Conservation (phyloP, 2,797 vertebrate genomes). For the Sebastiscus albofasciatus region DNA sequence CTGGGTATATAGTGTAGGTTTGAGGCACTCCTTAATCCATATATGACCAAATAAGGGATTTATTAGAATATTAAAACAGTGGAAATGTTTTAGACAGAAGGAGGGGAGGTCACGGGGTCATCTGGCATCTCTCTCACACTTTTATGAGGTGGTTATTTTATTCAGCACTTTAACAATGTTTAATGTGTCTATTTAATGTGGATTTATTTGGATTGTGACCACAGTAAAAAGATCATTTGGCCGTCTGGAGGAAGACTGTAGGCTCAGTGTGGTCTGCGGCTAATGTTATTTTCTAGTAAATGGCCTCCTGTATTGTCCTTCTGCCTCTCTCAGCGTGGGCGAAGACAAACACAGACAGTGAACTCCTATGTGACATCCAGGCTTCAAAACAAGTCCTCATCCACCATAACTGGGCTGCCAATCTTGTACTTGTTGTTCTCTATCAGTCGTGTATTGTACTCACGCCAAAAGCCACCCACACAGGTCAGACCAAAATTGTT, state of each 20-base stretch:
- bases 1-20: not conserved
- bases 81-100: not conserved
- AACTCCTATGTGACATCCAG: conserved; percentile 36
- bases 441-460: conserved; percentile 40
- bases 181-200: not conserved
- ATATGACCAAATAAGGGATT: conserved; percentile 8
- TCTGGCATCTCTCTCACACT: not conserved
- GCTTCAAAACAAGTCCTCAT: conserved; percentile 54
- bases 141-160: conserved; percentile 27
- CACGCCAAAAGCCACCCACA: conserved; percentile 57
- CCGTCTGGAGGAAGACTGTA: conserved; percentile 15
- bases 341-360: conserved; percentile 63
- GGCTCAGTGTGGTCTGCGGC: conserved; percentile 29
- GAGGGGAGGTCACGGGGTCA: conserved; percentile 1
- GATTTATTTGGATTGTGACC: conserved; percentile 18
- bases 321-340: conserved; percentile 30
- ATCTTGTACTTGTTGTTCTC: conserved; percentile 36
- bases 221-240: conserved; percentile 19
- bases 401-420: conserved; percentile 18
- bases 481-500: conserved; percentile 57
- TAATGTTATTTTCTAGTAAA: conserved; percentile 50
- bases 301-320: conserved; percentile 40
- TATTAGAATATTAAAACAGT: conserved; percentile 6
- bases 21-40: conserved; percentile 42
- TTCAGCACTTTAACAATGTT: conserved; percentile 4